A percentile compares a stretch with the other conserved stretches of the same genome.
phyloP scores from a whole-genome alignment of 2,113 vertebrate genomes.

The Rhombomys opimus region DNA sequence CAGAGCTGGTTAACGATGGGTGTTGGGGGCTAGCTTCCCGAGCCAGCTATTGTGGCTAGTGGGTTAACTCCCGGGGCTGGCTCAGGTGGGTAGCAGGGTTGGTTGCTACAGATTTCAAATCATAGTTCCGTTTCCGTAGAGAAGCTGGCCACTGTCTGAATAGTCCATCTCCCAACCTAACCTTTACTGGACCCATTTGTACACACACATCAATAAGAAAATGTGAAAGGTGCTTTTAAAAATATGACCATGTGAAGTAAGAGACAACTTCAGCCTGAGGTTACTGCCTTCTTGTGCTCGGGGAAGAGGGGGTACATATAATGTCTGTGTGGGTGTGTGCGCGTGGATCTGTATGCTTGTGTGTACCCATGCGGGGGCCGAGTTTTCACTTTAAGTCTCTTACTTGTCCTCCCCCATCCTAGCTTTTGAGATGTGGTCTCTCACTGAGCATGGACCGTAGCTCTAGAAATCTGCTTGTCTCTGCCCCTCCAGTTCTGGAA shows the following conservation, averaged over 20 bases:
- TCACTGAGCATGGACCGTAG: neutral
- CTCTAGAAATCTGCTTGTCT: neutral
- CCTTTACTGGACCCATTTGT: neutral
- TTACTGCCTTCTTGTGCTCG: neutral
- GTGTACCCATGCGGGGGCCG: neutral
- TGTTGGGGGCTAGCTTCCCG: neutral
- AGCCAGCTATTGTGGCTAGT: neutral
- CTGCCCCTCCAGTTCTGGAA: neutral
- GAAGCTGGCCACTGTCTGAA: neutral
- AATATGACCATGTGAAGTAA: neutral
- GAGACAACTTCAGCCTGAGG: neutral
- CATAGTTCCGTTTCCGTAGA: constrained; percentile 13
- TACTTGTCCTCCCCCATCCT: neutral
- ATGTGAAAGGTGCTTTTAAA: neutral
- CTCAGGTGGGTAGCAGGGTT: neutral
- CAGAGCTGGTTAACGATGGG: neutral
- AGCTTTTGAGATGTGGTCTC: neutral
- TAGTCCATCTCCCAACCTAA: constrained; percentile 1
- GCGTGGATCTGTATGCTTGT: no score
- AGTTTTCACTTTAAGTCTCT: no score
- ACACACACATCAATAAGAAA: neutral
- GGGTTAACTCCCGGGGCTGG: neutral
- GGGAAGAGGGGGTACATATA: no score
- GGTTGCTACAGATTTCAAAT: neutral
- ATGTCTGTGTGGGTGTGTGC: neutral